phyloP scores from a whole-genome alignment of 2,113 vertebrate species.

The Corythaixoides concolor region DNA sequence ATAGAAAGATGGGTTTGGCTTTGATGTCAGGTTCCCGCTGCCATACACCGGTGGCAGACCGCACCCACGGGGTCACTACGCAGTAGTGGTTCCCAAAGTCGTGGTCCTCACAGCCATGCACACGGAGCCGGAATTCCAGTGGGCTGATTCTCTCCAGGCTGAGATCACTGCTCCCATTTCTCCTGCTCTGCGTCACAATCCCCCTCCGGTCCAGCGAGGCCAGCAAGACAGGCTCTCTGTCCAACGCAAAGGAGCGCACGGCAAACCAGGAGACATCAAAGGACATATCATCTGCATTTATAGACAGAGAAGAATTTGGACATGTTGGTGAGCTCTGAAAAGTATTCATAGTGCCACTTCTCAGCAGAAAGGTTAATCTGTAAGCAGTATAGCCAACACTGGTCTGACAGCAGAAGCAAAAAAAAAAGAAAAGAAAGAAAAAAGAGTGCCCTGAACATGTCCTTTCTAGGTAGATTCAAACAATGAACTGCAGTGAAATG shows the following conservation, averaged over 20 bases:
- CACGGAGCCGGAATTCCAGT: constrained; percentile 78
- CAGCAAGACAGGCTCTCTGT: constrained; percentile 68
- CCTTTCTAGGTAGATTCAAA: background rate
- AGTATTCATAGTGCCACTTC: background rate
- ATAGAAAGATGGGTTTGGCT: constrained; percentile 83
- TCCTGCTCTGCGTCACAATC: constrained; percentile 74
- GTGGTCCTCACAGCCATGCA: constrained; percentile 85
- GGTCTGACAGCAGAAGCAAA: background rate
- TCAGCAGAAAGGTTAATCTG: background rate
- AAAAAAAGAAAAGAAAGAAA: background rate
- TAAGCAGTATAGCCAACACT: background rate
- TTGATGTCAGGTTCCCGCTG: constrained; percentile 80
- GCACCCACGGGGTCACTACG: constrained; percentile 85
- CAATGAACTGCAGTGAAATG: background rate
- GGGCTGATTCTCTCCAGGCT: constrained; percentile 83
- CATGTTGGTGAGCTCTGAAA: background rate
- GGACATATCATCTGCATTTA: constrained; percentile 81
- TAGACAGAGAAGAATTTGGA: background rate
- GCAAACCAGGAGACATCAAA: constrained; percentile 92
- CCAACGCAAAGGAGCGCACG: constrained; percentile 74
- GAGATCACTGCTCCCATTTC: constrained; percentile 86
- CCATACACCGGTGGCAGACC: constrained; percentile 81
- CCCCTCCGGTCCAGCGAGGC: constrained; percentile 84
- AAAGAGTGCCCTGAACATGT: background rate
- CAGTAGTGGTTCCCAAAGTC: constrained; percentile 92